Conservation (phyloP, 2,113 vertebrate species). For the Pleuronectes platessa region DNA sequence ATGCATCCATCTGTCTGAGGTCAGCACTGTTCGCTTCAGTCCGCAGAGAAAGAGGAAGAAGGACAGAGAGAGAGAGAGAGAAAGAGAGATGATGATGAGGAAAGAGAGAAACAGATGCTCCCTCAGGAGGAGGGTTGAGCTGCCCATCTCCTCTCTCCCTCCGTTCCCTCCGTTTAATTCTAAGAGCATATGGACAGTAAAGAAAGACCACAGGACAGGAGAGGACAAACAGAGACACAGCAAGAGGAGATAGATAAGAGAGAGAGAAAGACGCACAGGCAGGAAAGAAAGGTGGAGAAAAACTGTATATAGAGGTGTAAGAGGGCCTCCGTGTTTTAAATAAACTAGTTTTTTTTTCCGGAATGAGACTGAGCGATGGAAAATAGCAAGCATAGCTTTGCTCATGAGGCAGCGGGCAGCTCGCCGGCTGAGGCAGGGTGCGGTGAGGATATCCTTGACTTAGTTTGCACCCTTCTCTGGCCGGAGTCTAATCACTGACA, state of each 20-base stretch:
- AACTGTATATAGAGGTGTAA: constrained; percentile 25
- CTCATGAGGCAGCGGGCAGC: constrained; percentile 59
- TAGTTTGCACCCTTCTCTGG: constrained; percentile 53
- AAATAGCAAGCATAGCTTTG: constrained; percentile 59
- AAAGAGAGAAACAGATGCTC: constrained; percentile 79
- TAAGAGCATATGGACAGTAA: constrained; percentile 72
- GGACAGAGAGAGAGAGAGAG: constrained; percentile 26
- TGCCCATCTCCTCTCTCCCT: constrained; percentile 52
- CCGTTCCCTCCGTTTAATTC: constrained; percentile 53
- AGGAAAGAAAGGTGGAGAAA: constrained; percentile 1
- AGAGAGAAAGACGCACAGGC: neutral
- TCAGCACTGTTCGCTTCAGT: constrained; percentile 69
- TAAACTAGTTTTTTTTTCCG: constrained; percentile 46
- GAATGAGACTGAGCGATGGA: constrained; percentile 57
- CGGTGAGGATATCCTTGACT: constrained; percentile 75
- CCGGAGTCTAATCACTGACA: constrained; percentile 53
- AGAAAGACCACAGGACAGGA: constrained; percentile 65
- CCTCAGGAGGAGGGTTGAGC: constrained; percentile 76
- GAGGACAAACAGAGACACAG: constrained; percentile 55
- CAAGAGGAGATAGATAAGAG: constrained; percentile 2
- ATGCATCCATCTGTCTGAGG: constrained; percentile 69
- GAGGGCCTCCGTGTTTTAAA: constrained; percentile 42
- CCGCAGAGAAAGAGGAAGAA: constrained; percentile 38
- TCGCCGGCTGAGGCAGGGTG: constrained; percentile 68
- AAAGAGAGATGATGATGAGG: constrained; percentile 39